Base-by-base conservation (phyloP, 2,797 vertebrate genomes). In the Scarus forsteni region DNA sequence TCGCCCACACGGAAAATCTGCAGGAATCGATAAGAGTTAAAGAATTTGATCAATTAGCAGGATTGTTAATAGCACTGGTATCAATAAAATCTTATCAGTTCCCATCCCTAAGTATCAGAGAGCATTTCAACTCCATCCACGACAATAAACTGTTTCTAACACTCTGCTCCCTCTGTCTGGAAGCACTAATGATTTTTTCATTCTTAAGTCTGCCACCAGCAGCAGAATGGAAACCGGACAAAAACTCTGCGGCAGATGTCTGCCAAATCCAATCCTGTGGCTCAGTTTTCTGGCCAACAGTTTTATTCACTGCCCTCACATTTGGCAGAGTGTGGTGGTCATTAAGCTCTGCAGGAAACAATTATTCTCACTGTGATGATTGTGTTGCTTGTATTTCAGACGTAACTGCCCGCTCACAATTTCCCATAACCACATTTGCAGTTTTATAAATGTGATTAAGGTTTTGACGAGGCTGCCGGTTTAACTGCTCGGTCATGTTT, bases 401-500 rank as follows among this genome's bases (percentile, higher is more conserved):
- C 42, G 35, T 1, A 9, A 54, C 11, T 18, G 49, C 56, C 10
- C 63, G 75, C 52, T 39, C 36, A 36, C 7, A 43, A 60, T 66
- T 61, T 50, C 43, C 57, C 62, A 39, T 27, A 10, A 44, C n/a
- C 11, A n/a, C 0, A 5, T 70, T 35, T 10, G 34, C 55, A 51
- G 39, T 51, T 66, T 79, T 8, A 19, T 1, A 16, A 19, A 16
- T 70, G 16, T 43, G 34, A 60, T 74, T 67, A 60, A 78, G 55
- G 27, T 55, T 27, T 13, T 54, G 8, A 69, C 42, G 35, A 36
- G 11, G 42, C 36, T 34, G 43, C 60, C 59, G 5, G 62, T 74
- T 27, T 74, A 66, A 78, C 36, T 34, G 81, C 85, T 66, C 16
- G 66, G 44, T 71, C 34, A 60, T 38, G 44, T 60, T 55, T 4